Evolutionary conservation across 2,113 vertebrate genomes (phyloP).

Genomic region (Pelmatolapia mariae): DNA sequence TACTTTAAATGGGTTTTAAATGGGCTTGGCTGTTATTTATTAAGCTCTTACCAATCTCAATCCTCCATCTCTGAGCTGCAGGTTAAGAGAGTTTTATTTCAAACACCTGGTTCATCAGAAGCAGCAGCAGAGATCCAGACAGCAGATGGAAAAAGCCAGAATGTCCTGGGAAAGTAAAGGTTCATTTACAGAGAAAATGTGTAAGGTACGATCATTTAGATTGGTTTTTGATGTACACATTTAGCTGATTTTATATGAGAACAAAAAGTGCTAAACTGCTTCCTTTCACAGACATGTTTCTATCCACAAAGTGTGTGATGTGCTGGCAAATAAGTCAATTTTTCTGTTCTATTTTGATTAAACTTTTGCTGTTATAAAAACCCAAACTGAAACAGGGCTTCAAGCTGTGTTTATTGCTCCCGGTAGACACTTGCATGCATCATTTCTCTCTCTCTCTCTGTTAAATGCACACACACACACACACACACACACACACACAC

Average conservation of each 20-base stretch:
- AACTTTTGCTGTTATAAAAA: neutral
- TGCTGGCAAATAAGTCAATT: neutral
- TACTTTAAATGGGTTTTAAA: neutral
- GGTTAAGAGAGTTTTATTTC: neutral
- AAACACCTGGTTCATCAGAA: neutral
- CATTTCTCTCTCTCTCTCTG: neutral
- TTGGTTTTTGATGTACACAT: neutral
- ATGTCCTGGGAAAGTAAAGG: neutral
- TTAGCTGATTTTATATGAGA: neutral
- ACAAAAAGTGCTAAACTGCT: neutral
- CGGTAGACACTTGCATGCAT: conserved; percentile 19
- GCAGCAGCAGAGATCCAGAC: neutral
- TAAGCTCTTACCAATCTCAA: neutral
- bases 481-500: neutral
- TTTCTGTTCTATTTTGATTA: conserved; percentile 23
- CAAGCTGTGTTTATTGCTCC: conserved; percentile 39
- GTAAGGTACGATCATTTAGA: neutral
- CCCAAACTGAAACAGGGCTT: neutral
- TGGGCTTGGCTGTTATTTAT: conserved; percentile 48
- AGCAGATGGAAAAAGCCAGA: neutral
- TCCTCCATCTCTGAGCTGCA: neutral
- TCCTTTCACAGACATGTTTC: neutral
- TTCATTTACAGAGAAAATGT: neutral
- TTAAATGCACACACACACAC: accelerated
- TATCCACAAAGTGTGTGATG: neutral